Base-by-base conservation (phyloP, 2,797 vertebrate species). In the Echiichthys vipera region DNA sequence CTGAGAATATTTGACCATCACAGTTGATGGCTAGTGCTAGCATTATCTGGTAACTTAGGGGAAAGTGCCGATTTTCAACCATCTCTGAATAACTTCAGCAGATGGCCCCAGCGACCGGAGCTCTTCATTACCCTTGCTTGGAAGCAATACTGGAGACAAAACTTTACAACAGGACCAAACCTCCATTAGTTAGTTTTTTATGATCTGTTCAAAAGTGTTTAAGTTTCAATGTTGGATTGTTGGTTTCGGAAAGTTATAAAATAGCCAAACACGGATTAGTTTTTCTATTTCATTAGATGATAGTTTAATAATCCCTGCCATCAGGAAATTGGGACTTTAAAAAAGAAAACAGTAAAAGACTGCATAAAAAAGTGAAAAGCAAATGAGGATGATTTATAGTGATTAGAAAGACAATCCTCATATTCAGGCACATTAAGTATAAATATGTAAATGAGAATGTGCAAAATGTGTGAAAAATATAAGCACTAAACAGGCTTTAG, bases 361-460 rank as follows among this genome's bases (percentile, higher is more conserved):
- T 10, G 34, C 25, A 47, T 59, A 34, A 40, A 53, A 64, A 30
- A 40, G n/a, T 2, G 37, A 58, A 45, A 70, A 27, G 20, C 20
- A 69, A 69, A 74, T 54, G 14, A 58, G 42, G 32, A 22, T 47
- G 20, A 47, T 36, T 10, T 40, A 29, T 9, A 25, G 24, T 30
- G 2, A 27, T 43, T 43, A n/a, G 25, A 50, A 29, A 59, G 59
- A 58, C 34, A 29, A 27, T 29, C 51, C n/a, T 56, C 24, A 49
- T 14, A 32, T 18, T 36, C 7, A 46, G 39, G 29, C 36, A 42
- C 22, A 69, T 40, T 36, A 20, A 37, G 18, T 24, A 5, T 32
- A 65, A 25, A 37, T 45, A 47, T 67, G 32, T 22, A 27, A 66
- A 62, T 71, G 27, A 42, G 14, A 59, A 67, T 70, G 30, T 61